Evolutionary conservation across 2,113 vertebrate genomes (phyloP).

Genomic region (Amphilophus citrinellus): DNA sequence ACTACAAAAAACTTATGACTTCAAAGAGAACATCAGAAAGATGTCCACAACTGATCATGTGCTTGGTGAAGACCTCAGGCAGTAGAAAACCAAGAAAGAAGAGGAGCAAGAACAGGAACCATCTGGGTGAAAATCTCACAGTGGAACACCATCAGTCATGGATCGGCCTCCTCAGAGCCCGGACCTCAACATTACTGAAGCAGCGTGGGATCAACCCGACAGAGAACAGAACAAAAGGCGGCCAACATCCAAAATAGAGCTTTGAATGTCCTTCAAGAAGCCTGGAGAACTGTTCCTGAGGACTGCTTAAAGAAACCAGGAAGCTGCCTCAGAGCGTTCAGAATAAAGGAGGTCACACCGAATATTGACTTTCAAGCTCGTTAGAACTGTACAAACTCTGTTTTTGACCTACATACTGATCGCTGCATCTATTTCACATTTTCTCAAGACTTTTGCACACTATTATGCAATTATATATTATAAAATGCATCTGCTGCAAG

Average conservation of each 20-base stretch:
- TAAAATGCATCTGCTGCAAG: accelerated
- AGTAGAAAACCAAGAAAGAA: too few relatives aligned
- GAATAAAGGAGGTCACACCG: not conserved
- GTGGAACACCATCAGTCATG: not conserved
- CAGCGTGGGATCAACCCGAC: not conserved
- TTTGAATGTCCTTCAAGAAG: not conserved
- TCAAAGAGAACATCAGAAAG: too few relatives aligned
- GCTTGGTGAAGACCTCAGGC: too few relatives aligned
- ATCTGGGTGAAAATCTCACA: too few relatives aligned
- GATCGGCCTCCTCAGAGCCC: not conserved
- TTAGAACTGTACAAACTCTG: not conserved
- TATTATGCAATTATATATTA: not conserved
- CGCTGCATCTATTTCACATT: not conserved
- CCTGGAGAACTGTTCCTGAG: not conserved
- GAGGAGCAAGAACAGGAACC: too few relatives aligned
- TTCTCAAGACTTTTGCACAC: not conserved
- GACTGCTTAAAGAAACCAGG: not conserved
- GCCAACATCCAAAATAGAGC: not conserved
- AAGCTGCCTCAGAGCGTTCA: not conserved
- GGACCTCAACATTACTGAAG: not conserved
- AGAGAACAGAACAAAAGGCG: not conserved
- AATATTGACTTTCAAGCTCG: not conserved
- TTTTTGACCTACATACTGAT: not conserved
- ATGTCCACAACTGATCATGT: too few relatives aligned
- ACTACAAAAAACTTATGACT: too few relatives aligned